Percentiles rank a stretch among this genome's conserved stretches.
These are phyloP conservation scores for Hycleus cichorii DNA, from an alignment of 1,140 invertebrate species.

Conservation along the genomic window DNA sequence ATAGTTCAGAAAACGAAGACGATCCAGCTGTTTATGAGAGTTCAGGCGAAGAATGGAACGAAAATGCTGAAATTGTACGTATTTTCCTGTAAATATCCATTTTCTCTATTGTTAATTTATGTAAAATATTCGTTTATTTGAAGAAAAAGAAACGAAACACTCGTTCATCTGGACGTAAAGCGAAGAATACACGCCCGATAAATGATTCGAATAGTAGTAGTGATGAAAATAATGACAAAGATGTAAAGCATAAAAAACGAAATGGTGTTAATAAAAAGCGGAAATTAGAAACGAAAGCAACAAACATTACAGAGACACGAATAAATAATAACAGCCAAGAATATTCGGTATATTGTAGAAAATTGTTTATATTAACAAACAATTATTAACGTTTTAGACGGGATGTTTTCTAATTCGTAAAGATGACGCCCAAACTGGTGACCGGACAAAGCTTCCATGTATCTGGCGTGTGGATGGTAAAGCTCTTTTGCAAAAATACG, in stretches of 20 bases:
- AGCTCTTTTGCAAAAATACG: conserved; percentile 67
- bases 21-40: conserved; percentile 37
- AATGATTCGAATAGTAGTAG: background rate
- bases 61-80: conserved; percentile 17
- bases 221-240: background rate
- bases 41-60: conserved; percentile 36
- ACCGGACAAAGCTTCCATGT: conserved; percentile 32
- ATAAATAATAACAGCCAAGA: conserved; percentile 21
- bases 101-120: conserved; percentile 9
- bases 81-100: background rate
- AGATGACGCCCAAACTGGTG: conserved; percentile 36
- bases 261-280: conserved; percentile 11
- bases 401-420: conserved; percentile 38
- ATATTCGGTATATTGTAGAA: conserved; percentile 22
- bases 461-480: conserved; percentile 77
- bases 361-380: background rate
- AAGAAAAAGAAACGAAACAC: conserved; percentile 1
- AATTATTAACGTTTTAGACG: conserved; percentile 27
- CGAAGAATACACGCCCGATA: conserved; percentile 5
- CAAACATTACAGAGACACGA: conserved; percentile 17
- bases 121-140: conserved; percentile 1
- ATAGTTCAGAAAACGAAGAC: conserved; percentile 36
- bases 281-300: conserved; percentile 2
- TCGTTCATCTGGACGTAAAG: background rate
- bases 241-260: conserved; percentile 11